Evolutionary conservation across 2,888 invertebrate genomes (phyloP).

Genomic region (Camptogramma bilineatum): DNA sequence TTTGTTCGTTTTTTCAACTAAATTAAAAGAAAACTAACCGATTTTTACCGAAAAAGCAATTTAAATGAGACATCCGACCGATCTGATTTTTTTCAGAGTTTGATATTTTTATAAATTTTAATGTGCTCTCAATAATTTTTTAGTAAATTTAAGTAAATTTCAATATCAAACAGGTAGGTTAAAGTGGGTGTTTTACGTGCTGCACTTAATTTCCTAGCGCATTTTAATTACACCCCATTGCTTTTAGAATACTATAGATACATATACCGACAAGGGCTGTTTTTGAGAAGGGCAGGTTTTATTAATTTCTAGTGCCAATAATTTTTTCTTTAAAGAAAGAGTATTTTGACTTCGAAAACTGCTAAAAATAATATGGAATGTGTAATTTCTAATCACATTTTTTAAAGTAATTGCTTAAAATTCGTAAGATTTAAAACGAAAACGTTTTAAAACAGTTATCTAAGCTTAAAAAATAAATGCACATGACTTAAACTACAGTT

Average conservation of each 20-base stretch:
- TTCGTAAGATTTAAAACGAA: conserved; percentile 19
- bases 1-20: conserved; percentile 16
- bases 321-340: conserved; percentile 2
- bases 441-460: conserved; percentile 20
- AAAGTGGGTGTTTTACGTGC: too few relatives aligned
- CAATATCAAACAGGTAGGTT: too few relatives aligned
- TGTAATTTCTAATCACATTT: conserved; percentile 4
- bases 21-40: neutral
- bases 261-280: neutral
- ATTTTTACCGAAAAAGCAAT: neutral
- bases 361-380: conserved; percentile 19
- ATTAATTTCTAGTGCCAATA: conserved; percentile 20
- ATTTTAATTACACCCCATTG: neutral
- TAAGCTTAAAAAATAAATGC: conserved; percentile 6
- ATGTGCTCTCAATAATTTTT: too few relatives aligned
- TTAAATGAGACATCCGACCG: neutral
- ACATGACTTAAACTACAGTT: neutral
- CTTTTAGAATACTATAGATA: too few relatives aligned
- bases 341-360: conserved; percentile 1
- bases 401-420: conserved; percentile 14
- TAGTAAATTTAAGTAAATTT: too few relatives aligned
- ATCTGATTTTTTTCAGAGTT: too few relatives aligned
- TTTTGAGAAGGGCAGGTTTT: neutral
- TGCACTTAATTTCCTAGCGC: neutral
- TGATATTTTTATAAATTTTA: too few relatives aligned